These are phyloP conservation scores for Lochmaea capreae DNA, from an alignment of 2,888 invertebrate genomes.

Conservation along the genomic window DNA sequence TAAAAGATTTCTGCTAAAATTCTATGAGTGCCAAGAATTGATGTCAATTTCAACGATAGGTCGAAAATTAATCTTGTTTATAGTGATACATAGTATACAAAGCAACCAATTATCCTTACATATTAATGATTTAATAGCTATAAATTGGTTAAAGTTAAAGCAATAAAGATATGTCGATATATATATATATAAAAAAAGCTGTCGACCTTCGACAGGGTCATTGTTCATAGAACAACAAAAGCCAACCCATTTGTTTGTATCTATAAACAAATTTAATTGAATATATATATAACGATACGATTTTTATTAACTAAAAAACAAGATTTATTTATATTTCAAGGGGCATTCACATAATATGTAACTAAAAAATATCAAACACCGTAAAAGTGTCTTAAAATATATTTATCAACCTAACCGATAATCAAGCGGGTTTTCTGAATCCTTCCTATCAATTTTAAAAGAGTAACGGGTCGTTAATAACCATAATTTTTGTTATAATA, in stretches of 20 bases:
- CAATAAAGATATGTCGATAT: background rate
- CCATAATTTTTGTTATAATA: background rate
- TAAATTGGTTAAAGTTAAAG: background rate
- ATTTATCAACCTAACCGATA: background rate
- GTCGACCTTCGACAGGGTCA: background rate
- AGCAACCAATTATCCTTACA: background rate
- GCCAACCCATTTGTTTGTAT: background rate
- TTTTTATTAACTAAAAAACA: too few species aligned
- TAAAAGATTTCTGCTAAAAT: too few species aligned
- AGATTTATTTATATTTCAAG: too few species aligned
- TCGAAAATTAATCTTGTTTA: too few species aligned
- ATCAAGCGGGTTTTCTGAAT: background rate
- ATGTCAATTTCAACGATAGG: too few species aligned
- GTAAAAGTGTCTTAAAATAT: background rate
- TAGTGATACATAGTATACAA: background rate
- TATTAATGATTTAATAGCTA: background rate
- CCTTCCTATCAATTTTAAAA: background rate
- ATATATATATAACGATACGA: background rate
- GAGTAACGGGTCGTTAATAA: background rate
- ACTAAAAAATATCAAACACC: too few species aligned
- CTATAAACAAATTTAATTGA: background rate
- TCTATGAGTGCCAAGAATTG: too few species aligned
- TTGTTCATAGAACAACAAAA: background rate
- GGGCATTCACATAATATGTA: too few species aligned
- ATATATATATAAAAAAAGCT: too few species aligned